phyloP scores from a whole-genome alignment of 1,140 invertebrate genomes.

The Drosophila parvula region DNA sequence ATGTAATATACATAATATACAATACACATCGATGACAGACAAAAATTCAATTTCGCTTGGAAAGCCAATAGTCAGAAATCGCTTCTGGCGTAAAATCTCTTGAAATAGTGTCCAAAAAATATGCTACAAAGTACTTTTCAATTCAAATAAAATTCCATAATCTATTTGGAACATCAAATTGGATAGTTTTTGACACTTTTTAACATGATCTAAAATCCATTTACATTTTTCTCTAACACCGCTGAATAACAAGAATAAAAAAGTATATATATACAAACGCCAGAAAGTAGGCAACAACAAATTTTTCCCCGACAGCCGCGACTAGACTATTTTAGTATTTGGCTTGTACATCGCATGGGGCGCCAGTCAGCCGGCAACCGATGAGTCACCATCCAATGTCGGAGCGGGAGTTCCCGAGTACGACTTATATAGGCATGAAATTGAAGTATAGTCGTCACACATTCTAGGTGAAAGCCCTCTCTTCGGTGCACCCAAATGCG shows the following conservation, averaged over 20 bases:
- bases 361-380: conserved; percentile 66
- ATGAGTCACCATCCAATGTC: conserved; percentile 61
- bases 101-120: not conserved
- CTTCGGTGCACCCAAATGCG: conserved; percentile 12
- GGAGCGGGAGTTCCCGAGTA: conserved; percentile 7
- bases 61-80: not conserved
- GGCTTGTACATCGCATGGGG: conserved; percentile 45
- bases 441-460: conserved; percentile 50
- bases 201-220: not conserved
- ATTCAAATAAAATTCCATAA: not conserved
- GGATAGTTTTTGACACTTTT: not conserved
- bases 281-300: conserved; percentile 61
- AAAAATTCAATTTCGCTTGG: not conserved
- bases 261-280: conserved; percentile 47
- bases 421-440: conserved; percentile 32
- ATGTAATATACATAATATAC: not conserved
- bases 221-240: not conserved
- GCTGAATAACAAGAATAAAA: conserved; percentile 9
- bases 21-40: not conserved
- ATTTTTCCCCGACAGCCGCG: conserved; percentile 13
- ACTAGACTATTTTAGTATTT: conserved; percentile 8
- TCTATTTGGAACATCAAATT: not conserved
- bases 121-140: not conserved
- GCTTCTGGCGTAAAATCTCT: not conserved
- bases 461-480: not conserved